These are phyloP conservation scores for Actinia tenebrosa DNA, from an alignment of 64 coral and sea anemone species.

Conservation along the genomic window DNA sequence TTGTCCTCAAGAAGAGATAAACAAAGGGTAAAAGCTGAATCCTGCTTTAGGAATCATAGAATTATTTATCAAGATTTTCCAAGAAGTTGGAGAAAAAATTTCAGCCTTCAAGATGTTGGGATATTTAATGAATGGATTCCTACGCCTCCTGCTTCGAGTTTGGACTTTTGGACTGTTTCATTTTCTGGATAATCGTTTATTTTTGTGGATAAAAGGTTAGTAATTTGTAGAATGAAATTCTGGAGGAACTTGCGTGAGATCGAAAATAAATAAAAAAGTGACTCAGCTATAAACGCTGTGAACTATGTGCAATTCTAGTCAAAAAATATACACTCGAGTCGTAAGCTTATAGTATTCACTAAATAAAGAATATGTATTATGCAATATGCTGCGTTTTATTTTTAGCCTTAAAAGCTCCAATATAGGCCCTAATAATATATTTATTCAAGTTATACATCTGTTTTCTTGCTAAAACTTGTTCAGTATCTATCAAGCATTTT, in stretches of 20 bases:
- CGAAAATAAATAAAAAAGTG: background rate
- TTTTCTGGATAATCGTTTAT: background rate
- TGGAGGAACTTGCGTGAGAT: background rate
- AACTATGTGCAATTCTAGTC: background rate
- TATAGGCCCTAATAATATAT: too few species aligned
- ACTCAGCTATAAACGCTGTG: background rate
- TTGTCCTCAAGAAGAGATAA: background rate
- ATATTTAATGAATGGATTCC: background rate
- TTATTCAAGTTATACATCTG: too few species aligned
- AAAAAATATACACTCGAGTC: background rate
- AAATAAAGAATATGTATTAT: background rate
- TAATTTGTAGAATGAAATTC: background rate
- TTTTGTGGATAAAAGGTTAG: constrained; percentile 15
- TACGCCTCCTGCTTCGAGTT: background rate
- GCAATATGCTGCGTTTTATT: background rate
- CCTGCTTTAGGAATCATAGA: background rate
- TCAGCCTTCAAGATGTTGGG: background rate
- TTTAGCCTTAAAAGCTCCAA: too few species aligned
- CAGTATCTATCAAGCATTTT: background rate
- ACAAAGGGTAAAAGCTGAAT: background rate
- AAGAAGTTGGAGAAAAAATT: background rate
- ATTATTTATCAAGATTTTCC: background rate
- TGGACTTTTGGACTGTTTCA: constrained; percentile 2
- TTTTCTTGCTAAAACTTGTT: background rate
- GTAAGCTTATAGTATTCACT: background rate